A percentile compares a stretch with the other conserved stretches of the same genome.
These are phyloP conservation scores for Xenopus borealis DNA, from an alignment of 2,113 vertebrate genomes.

Conservation along the genomic window DNA sequence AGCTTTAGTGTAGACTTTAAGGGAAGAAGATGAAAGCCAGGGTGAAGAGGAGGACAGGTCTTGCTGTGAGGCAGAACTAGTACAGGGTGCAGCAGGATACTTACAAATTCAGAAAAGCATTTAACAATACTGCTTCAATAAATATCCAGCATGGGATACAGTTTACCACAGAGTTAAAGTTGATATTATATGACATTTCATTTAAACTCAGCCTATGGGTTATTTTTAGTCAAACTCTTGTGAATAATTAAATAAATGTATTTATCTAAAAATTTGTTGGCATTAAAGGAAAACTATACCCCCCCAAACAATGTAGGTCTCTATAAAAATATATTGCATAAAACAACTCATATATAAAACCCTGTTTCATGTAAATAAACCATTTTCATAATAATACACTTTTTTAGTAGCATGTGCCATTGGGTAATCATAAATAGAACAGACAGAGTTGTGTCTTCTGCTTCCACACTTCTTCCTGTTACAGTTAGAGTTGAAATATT, in stretches of 20 bases:
- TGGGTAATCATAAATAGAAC: too few species aligned
- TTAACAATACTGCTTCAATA: constrained; percentile 70
- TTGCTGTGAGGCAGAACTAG: constrained; percentile 86
- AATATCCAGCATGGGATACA: constrained; percentile 60
- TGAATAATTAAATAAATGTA: constrained; percentile 70
- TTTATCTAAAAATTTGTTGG: constrained; percentile 56
- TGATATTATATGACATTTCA: constrained; percentile 60
- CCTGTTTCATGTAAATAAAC: too few species aligned
- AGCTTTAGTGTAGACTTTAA: constrained; percentile 74
- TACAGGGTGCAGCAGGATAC: constrained; percentile 59
- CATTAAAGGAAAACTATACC: too few species aligned
- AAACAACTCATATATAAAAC: too few species aligned
- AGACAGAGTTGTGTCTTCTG: too few species aligned
- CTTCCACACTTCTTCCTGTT: too few species aligned
- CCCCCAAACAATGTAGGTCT: too few species aligned
- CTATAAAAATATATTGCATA: too few species aligned
- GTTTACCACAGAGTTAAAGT: constrained; percentile 56
- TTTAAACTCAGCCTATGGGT: constrained; percentile 64
- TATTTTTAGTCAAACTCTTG: constrained; percentile 46
- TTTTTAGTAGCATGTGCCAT: too few species aligned
- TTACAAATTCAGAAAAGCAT: constrained; percentile 66
- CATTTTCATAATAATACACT: too few species aligned
- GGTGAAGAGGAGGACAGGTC: constrained; percentile 83
- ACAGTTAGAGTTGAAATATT: too few species aligned
- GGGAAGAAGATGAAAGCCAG: constrained; percentile 94